A percentile compares a stretch with the other conserved stretches of the same genome.
phyloP scores from a whole-genome alignment of 2,113 vertebrate species.

The Vanacampus margaritifer region DNA sequence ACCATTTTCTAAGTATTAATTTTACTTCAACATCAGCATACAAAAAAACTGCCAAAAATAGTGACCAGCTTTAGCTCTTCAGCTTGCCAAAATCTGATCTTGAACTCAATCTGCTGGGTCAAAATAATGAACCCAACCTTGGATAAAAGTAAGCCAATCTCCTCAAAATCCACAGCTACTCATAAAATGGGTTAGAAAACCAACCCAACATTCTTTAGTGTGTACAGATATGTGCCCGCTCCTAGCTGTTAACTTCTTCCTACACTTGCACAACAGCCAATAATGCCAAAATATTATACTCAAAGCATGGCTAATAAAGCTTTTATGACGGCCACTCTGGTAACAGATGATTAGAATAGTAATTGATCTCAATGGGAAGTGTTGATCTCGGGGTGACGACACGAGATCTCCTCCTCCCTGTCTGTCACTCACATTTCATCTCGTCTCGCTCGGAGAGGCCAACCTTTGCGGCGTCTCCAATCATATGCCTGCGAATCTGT shows the following conservation, averaged over 20 bases:
- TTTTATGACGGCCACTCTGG: background rate
- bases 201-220: no score
- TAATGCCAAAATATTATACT: background rate
- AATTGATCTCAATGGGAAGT: slow-evolving; percentile 14
- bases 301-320: background rate
- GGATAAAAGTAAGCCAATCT: no score
- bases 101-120: no score
- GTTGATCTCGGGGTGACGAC: background rate
- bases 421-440: slow-evolving; percentile 63
- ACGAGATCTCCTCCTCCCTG: slow-evolving; percentile 27
- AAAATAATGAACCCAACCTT: no score
- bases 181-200: no score
- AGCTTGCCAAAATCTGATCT: no score
- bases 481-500: slow-evolving; percentile 75
- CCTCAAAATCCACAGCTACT: no score
- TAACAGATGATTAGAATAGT: background rate
- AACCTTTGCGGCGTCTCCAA: slow-evolving; percentile 72
- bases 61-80: no score
- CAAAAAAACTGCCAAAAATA: no score
- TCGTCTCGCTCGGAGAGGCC: slow-evolving; percentile 64
- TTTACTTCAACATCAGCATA: no score
- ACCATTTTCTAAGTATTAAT: no score
- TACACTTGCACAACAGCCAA: background rate
- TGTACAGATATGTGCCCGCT: no score
- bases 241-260: background rate